Conservation (phyloP, 2,797 vertebrate genomes). For the Leontocebus nigricollis region DNA sequence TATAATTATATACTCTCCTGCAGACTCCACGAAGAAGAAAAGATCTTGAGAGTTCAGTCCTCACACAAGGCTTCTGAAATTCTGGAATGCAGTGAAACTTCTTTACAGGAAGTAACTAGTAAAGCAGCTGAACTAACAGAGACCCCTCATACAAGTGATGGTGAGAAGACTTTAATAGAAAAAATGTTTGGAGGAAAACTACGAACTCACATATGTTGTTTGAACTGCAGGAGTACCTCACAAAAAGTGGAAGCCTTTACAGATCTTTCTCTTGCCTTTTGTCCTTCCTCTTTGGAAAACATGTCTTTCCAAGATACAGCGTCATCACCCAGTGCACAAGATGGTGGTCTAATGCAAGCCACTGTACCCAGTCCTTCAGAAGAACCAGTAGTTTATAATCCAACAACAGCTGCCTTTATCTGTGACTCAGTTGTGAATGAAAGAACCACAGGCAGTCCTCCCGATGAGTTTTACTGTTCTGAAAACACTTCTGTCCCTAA, state of each 20-base stretch:
- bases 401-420: constrained; percentile 66
- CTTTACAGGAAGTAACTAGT: constrained; percentile 72
- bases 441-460: constrained; percentile 66
- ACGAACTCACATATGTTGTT: constrained; percentile 93
- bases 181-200: constrained; percentile 96
- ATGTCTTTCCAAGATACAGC: constrained; percentile 71
- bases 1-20: constrained; percentile 53
- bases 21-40: constrained; percentile 98
- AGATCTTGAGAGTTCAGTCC: constrained; percentile 88
- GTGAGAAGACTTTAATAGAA: constrained; percentile 93
- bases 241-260: constrained; percentile 98
- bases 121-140: constrained; percentile 76
- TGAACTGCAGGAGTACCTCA: constrained; percentile 94
- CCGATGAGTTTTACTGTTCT: constrained; percentile 68
- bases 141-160: constrained; percentile 64
- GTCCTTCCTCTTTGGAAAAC: constrained; percentile 88
- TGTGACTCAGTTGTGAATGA: constrained; percentile 72
- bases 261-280: constrained; percentile 97
- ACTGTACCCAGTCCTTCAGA: constrained; percentile 46
- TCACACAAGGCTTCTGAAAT: constrained; percentile 73
- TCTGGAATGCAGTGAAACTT: constrained; percentile 68
- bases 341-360: constrained; percentile 65
- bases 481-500: constrained; percentile 67
- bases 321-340: constrained; percentile 65
- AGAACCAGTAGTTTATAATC: constrained; percentile 63